Percentiles rank a stretch among this genome's conserved stretches.
These are phyloP conservation scores for Clarias fuscus DNA, from an alignment of 2,797 vertebrate genomes.

Conservation along the genomic window DNA sequence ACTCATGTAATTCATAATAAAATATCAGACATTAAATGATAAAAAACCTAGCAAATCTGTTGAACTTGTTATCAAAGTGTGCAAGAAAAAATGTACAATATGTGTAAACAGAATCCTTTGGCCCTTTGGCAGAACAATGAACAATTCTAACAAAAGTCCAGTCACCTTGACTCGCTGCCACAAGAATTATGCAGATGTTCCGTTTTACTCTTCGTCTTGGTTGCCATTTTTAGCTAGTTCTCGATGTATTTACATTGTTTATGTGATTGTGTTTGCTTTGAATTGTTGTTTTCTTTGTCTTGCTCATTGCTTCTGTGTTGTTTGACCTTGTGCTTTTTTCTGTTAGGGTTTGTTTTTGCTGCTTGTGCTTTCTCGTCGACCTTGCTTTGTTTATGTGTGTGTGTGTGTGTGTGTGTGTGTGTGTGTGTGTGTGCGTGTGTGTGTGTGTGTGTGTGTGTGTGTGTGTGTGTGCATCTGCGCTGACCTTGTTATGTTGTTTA, in stretches of 20 bases:
- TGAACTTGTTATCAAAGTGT: not conserved
- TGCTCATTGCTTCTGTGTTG: slow-evolving; percentile 3
- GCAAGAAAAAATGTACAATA: not conserved
- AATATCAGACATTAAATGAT: not conserved
- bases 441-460: slow-evolving; percentile 39
- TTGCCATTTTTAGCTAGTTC: slow-evolving; percentile 1
- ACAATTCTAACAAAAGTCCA: slow-evolving; percentile 9
- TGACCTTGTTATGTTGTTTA: slow-evolving; percentile 77
- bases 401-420: slow-evolving; percentile 39
- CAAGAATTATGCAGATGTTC: slow-evolving; percentile 34
- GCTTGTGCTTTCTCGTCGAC: slow-evolving; percentile 40
- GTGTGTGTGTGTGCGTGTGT: slow-evolving; percentile 39
- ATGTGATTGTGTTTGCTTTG: slow-evolving; percentile 20
- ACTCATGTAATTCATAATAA: not conserved
- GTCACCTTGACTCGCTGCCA: slow-evolving; percentile 29
- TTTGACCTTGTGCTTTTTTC: slow-evolving; percentile 19
- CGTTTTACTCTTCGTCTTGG: slow-evolving; percentile 8
- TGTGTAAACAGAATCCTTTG: not conserved
- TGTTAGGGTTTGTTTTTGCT: slow-evolving; percentile 26
- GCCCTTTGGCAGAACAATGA: not conserved
- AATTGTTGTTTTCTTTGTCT: slow-evolving; percentile 24
- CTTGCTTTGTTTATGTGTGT: slow-evolving; percentile 57
- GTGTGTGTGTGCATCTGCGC: slow-evolving; percentile 48
- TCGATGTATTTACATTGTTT: slow-evolving; percentile 24
- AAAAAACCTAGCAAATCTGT: not conserved